Percentiles rank a stretch among this genome's conserved stretches.
Evolutionary conservation across 2,888 invertebrate species (phyloP).

Genomic region (Euphydryas editha): DNA sequence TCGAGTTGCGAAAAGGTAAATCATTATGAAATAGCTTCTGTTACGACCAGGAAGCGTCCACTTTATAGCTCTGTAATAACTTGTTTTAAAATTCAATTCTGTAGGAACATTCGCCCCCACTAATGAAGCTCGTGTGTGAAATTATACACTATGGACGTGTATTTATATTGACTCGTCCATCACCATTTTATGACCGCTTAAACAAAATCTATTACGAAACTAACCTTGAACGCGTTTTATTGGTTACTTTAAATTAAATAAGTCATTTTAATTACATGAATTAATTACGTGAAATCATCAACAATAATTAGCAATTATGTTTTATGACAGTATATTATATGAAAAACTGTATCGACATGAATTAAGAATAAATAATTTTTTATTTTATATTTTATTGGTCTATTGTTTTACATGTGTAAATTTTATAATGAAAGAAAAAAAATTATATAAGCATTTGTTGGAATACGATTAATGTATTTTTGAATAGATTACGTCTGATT

Average conservation of each 20-base stretch:
- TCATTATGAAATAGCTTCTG: constrained; percentile 74
- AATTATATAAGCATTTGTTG: no score
- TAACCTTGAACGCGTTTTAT: neutral
- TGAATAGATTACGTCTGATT: no score
- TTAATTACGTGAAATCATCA: no score
- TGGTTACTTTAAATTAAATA: neutral
- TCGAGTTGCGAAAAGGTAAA: constrained; percentile 72
- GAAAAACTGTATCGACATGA: no score
- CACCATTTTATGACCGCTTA: neutral
- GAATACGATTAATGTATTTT: no score
- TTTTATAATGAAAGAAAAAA: no score
- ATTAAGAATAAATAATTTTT: no score
- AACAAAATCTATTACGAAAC: neutral
- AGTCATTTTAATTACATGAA: no score
- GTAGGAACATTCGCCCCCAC: constrained; percentile 39
- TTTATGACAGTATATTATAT: no score
- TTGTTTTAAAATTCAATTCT: constrained; percentile 61
- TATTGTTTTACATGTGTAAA: no score
- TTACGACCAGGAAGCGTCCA: constrained; percentile 60
- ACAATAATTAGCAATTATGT: no score
- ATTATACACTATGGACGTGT: constrained; percentile 3
- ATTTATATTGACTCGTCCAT: neutral
- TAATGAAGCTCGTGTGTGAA: constrained; percentile 24
- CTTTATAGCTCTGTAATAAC: constrained; percentile 65
- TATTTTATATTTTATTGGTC: no score